Conservation (phyloP, 1,140 invertebrate species). For the Bombus fervidus region DNA sequence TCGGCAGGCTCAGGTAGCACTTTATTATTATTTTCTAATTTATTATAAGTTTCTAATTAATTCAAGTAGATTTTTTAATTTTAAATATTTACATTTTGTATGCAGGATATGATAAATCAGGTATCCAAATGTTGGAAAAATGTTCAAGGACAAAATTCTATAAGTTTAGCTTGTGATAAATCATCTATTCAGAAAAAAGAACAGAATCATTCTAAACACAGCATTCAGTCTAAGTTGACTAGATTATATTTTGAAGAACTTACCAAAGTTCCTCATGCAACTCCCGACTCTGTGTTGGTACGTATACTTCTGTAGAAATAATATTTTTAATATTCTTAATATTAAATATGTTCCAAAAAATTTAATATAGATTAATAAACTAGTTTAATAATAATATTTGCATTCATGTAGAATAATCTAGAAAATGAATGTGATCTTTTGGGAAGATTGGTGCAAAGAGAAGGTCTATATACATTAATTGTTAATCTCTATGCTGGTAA, state of each 20-base stretch:
- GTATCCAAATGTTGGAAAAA: constrained; percentile 74
- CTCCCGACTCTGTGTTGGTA: constrained; percentile 81
- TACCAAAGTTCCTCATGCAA: constrained; percentile 78
- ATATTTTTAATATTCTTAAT: background rate
- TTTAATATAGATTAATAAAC: background rate
- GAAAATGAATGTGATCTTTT: constrained; percentile 90
- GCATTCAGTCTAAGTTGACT: constrained; percentile 80
- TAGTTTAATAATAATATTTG: background rate
- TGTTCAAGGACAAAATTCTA: constrained; percentile 67
- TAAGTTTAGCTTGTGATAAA: constrained; percentile 68
- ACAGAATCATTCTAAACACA: constrained; percentile 76
- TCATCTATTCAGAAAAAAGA: constrained; percentile 76
- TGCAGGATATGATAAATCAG: constrained; percentile 79
- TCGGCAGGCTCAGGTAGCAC: constrained; percentile 78
- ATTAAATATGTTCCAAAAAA: background rate
- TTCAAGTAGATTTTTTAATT: background rate
- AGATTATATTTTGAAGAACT: constrained; percentile 81
- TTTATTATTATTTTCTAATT: constrained; percentile 24
- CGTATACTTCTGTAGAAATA: constrained; percentile 18
- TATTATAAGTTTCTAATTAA: background rate
- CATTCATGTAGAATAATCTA: constrained; percentile 84
- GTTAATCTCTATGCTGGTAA: constrained; percentile 95
- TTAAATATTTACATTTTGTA: constrained; percentile 11
- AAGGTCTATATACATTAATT: constrained; percentile 93
- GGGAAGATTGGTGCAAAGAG: constrained; percentile 91